phyloP scores from a whole-genome alignment of 2,888 invertebrate species.

The Drosophila peninsularis region DNA sequence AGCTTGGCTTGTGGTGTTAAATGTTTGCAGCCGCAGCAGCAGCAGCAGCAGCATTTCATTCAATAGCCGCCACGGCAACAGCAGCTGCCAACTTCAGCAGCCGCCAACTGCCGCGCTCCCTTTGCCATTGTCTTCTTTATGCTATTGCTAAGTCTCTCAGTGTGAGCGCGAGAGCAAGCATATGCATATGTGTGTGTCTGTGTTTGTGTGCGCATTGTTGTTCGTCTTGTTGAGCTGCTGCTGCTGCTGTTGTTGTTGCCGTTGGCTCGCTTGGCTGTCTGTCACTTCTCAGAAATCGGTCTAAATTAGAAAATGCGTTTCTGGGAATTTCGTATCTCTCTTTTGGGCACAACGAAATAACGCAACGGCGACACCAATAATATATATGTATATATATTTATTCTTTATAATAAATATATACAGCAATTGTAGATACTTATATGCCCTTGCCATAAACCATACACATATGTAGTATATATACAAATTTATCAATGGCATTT shows the following conservation, averaged over 20 bases:
- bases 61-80: slow-evolving; percentile 65
- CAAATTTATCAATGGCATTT: slow-evolving; percentile 61
- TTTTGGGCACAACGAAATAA: slow-evolving; percentile 73
- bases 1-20: slow-evolving; percentile 76
- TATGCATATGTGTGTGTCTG: slow-evolving; percentile 13
- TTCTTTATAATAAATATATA: slow-evolving; percentile 37
- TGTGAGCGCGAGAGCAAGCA: slow-evolving; percentile 43
- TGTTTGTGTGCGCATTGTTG: slow-evolving; percentile 57
- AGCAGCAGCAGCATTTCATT: slow-evolving; percentile 72
- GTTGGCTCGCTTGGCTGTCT: slow-evolving; percentile 71
- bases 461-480: not conserved
- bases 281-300: slow-evolving; percentile 83
- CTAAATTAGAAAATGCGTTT: slow-evolving; percentile 84
- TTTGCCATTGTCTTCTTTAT: slow-evolving; percentile 45
- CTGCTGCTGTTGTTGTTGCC: slow-evolving; percentile 52
- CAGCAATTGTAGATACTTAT: slow-evolving; percentile 35
- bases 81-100: slow-evolving; percentile 76
- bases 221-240: slow-evolving; percentile 71
- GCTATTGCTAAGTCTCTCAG: slow-evolving; percentile 52
- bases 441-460: slow-evolving; percentile 39
- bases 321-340: slow-evolving; percentile 82
- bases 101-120: slow-evolving; percentile 64
- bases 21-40: slow-evolving; percentile 75
- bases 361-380: slow-evolving; percentile 61
- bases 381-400: slow-evolving; percentile 12